phyloP scores from a whole-genome alignment of 2,797 vertebrate genomes.

The Triplophysa yarkandensis region DNA sequence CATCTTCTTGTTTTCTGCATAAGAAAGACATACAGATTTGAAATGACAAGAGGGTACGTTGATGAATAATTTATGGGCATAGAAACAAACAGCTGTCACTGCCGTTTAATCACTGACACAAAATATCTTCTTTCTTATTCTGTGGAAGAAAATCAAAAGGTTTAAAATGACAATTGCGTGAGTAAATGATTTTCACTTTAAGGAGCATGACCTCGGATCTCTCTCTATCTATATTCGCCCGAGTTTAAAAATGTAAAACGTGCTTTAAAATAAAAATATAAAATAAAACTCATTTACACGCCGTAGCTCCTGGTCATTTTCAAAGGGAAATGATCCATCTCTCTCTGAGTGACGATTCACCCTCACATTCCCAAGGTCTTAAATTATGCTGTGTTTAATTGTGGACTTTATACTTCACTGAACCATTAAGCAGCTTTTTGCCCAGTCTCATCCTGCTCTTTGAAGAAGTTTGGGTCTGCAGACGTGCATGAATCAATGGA shows the following conservation, averaged over 20 bases:
- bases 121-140: too few relatives aligned
- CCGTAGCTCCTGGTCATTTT: neutral
- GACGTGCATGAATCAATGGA: constrained; percentile 32
- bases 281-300: neutral
- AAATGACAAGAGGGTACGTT: too few relatives aligned
- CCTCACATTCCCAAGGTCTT: constrained; percentile 9
- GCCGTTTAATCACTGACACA: too few relatives aligned
- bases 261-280: neutral
- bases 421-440: neutral
- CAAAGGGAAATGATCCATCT: neutral
- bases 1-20: too few relatives aligned
- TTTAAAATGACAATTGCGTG: too few relatives aligned
- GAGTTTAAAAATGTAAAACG: neutral
- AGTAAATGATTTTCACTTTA: too few relatives aligned
- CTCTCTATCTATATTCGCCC: neutral
- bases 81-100: too few relatives aligned
- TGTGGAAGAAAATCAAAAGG: too few relatives aligned
- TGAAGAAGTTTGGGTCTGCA: constrained; percentile 40
- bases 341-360: constrained; percentile 12
- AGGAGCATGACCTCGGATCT: neutral
- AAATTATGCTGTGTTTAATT: constrained; percentile 13
- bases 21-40: too few relatives aligned
- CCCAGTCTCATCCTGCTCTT: constrained; percentile 1
- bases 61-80: too few relatives aligned
- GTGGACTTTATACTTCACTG: neutral